Conservation (phyloP, 2,888 invertebrate species). For the Drosophila subsilvestris region DNA sequence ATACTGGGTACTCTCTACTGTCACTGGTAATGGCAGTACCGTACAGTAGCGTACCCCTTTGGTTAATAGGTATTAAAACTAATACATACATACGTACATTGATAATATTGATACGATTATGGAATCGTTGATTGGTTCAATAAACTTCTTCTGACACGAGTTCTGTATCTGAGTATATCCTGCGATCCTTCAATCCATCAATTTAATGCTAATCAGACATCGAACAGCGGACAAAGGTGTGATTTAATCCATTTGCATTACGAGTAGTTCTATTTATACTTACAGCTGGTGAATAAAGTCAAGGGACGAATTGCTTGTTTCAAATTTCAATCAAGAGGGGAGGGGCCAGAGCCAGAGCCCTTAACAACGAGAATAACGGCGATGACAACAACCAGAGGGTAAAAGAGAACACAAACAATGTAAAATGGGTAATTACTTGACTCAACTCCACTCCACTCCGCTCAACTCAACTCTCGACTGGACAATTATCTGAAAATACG, state of each 20-base stretch:
- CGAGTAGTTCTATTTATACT: too few species aligned
- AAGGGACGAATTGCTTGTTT: not conserved
- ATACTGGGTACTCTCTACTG: not conserved
- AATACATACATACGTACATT: too few species aligned
- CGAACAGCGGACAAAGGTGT: too few species aligned
- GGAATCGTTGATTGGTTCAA: not conserved
- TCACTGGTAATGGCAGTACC: not conserved
- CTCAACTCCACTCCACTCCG: constrained; percentile 32
- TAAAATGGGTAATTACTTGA: constrained; percentile 68
- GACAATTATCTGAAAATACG: constrained; percentile 73
- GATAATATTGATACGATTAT: not conserved
- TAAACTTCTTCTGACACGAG: not conserved
- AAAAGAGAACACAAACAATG: constrained; percentile 58
- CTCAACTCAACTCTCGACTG: constrained; percentile 35
- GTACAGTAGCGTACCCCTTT: too few species aligned
- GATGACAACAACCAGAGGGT: constrained; percentile 34
- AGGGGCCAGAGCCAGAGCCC: not conserved
- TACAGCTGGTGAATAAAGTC: not conserved
- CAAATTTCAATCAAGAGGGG: not conserved
- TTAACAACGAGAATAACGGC: constrained; percentile 13
- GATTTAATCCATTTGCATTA: too few species aligned
- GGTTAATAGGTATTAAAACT: too few species aligned
- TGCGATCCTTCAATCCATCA: not conserved
- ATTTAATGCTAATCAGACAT: not conserved
- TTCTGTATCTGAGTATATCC: not conserved